phyloP scores from a whole-genome alignment of 23 tunicate species.

The Pegea sp. region DNA sequence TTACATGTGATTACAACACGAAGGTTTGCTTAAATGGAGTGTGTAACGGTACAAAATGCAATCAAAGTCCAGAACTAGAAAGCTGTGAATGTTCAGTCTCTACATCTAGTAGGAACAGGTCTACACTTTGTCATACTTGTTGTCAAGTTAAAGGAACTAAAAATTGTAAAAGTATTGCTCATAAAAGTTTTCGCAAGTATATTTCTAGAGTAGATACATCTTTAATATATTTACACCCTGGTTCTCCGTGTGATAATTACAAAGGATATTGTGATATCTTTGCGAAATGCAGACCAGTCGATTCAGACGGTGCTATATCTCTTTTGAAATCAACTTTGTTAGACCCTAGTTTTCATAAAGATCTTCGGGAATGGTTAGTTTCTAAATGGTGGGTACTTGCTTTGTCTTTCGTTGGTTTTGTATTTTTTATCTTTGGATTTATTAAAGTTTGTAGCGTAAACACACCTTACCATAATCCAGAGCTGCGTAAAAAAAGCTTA shows the following conservation, averaged over 20 bases:
- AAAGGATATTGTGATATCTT: constrained; percentile 95
- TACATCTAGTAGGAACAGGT: constrained; percentile 9
- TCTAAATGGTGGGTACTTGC: constrained; percentile 89
- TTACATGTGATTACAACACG: too few relatives aligned
- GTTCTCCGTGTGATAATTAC: constrained; percentile 76
- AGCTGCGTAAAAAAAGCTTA: too few relatives aligned
- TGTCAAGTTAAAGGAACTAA: constrained; percentile 38
- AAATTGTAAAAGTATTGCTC: too few relatives aligned
- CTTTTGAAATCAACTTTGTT: constrained; percentile 59
- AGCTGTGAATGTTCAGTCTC: constrained; percentile 62
- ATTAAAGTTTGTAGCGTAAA: constrained; percentile 76
- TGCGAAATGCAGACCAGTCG: constrained; percentile 75
- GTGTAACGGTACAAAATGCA: too few relatives aligned
- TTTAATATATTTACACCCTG: constrained; percentile 45
- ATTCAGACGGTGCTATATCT: constrained; percentile 91
- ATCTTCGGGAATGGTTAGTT: constrained; percentile 73
- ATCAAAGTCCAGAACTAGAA: constrained; percentile 20
- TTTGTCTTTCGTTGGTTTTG: constrained; percentile 38
- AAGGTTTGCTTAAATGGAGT: too few relatives aligned
- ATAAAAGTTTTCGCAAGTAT: too few relatives aligned
- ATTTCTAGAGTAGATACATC: too few relatives aligned
- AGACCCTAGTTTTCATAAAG: constrained; percentile 63
- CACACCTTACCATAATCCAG: constrained; percentile 78
- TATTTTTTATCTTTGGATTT: constrained; percentile 66
- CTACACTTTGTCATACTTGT: constrained; percentile 66